Conservation (phyloP, 2,888 invertebrate species). For the Ctenicera cuprea region DNA sequence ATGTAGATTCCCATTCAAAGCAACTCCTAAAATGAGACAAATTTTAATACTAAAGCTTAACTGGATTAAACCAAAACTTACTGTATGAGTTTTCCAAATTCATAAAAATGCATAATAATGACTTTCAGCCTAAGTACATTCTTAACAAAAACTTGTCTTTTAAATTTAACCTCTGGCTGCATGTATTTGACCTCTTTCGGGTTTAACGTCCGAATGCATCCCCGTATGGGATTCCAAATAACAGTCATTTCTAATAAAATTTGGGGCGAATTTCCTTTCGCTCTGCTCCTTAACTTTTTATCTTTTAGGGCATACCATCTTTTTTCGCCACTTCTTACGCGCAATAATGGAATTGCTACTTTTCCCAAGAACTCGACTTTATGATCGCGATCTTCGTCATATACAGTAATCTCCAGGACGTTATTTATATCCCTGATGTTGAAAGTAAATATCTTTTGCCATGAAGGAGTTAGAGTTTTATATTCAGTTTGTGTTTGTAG, state of each 20-base stretch:
- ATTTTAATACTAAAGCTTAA: not conserved
- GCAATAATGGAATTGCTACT: slow-evolving; percentile 84
- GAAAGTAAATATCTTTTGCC: slow-evolving; percentile 99
- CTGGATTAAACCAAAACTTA: slow-evolving; percentile 73
- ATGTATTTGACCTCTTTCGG: slow-evolving; percentile 97
- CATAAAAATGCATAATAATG: slow-evolving; percentile 91
- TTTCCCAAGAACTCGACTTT: slow-evolving; percentile 98
- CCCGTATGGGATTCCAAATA: slow-evolving; percentile 94
- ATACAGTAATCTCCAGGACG: slow-evolving; percentile 95
- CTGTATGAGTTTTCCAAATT: slow-evolving; percentile 94
- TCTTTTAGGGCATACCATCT: slow-evolving; percentile 98
- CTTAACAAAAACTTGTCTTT: slow-evolving; percentile 93
- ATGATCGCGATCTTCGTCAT: slow-evolving; percentile 98
- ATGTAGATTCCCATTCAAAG: slow-evolving; percentile 96
- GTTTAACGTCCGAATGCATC: slow-evolving; percentile 94
- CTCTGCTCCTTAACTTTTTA: slow-evolving; percentile 90
- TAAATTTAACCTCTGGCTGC: slow-evolving; percentile 96
- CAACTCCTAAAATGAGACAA: slow-evolving; percentile 82
- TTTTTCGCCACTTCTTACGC: slow-evolving; percentile 92
- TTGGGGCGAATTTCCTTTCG: slow-evolving; percentile 94
- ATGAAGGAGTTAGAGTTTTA: slow-evolving; percentile 95
- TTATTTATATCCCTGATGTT: slow-evolving; percentile 98
- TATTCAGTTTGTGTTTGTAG: slow-evolving; percentile 99
- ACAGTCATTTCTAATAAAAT: slow-evolving; percentile 94
- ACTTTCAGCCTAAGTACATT: slow-evolving; percentile 95